Conservation (phyloP, 2,797 vertebrate genomes). For the Hipposideros larvatus region DNA sequence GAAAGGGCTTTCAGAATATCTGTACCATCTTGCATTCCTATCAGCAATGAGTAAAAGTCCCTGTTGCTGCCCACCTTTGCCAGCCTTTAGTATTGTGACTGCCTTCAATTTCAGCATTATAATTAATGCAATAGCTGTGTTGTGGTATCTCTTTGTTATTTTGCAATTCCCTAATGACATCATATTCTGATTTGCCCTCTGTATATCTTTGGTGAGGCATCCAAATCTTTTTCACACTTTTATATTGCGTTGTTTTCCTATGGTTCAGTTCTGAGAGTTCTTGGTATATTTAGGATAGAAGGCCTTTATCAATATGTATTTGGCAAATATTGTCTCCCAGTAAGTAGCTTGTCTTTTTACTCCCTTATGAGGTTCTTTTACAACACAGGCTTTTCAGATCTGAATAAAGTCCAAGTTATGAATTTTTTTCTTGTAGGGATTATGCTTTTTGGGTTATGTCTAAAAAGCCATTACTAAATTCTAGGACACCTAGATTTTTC, state of each 20-base stretch:
- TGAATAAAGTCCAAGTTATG: background rate
- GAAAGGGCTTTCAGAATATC: background rate
- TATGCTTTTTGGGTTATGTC: background rate
- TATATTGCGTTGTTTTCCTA: background rate
- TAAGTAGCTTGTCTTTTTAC: background rate
- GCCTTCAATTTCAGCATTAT: background rate
- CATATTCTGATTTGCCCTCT: background rate
- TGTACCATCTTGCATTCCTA: background rate
- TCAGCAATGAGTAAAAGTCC: background rate
- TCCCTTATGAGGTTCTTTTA: background rate
- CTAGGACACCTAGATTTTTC: background rate
- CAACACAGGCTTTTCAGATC: background rate
- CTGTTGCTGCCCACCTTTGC: background rate
- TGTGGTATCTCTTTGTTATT: background rate
- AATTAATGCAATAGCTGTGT: accelerated
- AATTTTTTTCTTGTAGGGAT: background rate
- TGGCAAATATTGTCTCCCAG: background rate
- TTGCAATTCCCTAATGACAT: background rate
- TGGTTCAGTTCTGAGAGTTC: background rate
- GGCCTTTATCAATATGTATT: background rate
- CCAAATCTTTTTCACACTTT: background rate
- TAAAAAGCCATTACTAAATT: background rate
- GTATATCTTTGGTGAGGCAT: background rate
- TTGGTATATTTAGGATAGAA: background rate
- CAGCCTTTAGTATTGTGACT: background rate